Evolutionary conservation across 1,140 invertebrate genomes (phyloP).

Genomic region (Brevipalpus yothersi): DNA sequence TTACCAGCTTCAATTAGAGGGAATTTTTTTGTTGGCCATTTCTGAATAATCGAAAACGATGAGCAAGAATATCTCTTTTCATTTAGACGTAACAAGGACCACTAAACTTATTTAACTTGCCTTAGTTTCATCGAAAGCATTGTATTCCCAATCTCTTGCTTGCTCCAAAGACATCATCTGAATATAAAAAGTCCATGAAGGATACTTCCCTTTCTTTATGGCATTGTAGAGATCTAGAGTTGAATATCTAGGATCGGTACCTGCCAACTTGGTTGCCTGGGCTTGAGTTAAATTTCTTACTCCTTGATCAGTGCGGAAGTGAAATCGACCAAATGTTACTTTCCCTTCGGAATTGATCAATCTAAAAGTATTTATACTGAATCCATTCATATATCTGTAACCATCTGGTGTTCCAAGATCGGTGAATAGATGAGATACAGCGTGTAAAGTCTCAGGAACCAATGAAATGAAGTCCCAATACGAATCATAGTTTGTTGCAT

Average conservation of each 20-base stretch:
- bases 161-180: conserved; percentile 30
- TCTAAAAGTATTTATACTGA: conserved; percentile 85
- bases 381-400: conserved; percentile 82
- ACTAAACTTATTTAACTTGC: no score
- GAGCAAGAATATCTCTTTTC: no score
- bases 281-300: conserved; percentile 56
- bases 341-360: conserved; percentile 54
- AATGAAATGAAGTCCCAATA: conserved; percentile 86
- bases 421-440: conserved; percentile 58
- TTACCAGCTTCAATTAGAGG: conserved; percentile 76
- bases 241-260: conserved; percentile 62
- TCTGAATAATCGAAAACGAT: no score
- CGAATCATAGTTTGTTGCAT: conserved; percentile 74
- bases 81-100: neutral
- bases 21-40: conserved; percentile 39
- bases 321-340: conserved; percentile 69
- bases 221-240: conserved; percentile 68
- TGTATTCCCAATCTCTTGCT: conserved; percentile 36
- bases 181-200: conserved; percentile 50
- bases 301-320: conserved; percentile 49
- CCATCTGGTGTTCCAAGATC: conserved; percentile 84
- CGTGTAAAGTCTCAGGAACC: conserved; percentile 64
- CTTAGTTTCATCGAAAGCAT: conserved; percentile 82
- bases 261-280: conserved; percentile 41
- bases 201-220: conserved; percentile 49